Conservation (phyloP, 2,888 invertebrate species). For the Drosophila putrida region DNA sequence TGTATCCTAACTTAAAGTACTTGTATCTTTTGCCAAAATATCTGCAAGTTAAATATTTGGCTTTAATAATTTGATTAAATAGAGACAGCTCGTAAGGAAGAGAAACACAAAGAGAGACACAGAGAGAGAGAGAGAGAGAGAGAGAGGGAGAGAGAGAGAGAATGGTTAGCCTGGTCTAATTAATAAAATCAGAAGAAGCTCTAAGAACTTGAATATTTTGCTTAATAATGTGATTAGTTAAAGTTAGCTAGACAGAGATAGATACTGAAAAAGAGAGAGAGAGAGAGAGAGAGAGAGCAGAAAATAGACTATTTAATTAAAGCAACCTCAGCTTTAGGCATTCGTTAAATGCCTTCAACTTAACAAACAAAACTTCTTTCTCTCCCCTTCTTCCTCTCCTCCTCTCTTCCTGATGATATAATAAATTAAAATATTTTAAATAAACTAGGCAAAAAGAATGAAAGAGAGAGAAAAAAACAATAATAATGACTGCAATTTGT, state of each 20-base stretch:
- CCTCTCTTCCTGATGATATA: constrained; percentile 19
- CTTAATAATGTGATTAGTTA: constrained; percentile 33
- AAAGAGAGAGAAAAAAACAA: constrained; percentile 5
- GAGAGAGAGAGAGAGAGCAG: background rate
- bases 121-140: background rate
- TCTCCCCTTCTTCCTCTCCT: background rate
- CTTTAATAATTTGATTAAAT: constrained; percentile 32
- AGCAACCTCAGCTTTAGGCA: constrained; percentile 13
- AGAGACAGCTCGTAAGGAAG: background rate
- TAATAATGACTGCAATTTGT: constrained; percentile 35
- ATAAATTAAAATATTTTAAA: constrained; percentile 32
- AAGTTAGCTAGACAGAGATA: background rate
- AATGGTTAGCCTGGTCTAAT: constrained; percentile 25
- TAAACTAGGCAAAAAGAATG: background rate
- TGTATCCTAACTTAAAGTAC: constrained; percentile 23
- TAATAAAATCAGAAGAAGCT: constrained; percentile 36
- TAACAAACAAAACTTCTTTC: background rate
- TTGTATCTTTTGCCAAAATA: background rate
- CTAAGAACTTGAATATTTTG: constrained; percentile 1
- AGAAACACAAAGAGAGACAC: no score
- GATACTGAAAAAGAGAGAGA: background rate
- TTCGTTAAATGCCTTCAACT: background rate
- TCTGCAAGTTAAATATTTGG: background rate
- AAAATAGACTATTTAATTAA: constrained; percentile 44
- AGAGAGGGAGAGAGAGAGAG: no score